Evolutionary conservation across 2,113 vertebrate species (phyloP).

Genomic region (Entosphenus tridentatus): DNA sequence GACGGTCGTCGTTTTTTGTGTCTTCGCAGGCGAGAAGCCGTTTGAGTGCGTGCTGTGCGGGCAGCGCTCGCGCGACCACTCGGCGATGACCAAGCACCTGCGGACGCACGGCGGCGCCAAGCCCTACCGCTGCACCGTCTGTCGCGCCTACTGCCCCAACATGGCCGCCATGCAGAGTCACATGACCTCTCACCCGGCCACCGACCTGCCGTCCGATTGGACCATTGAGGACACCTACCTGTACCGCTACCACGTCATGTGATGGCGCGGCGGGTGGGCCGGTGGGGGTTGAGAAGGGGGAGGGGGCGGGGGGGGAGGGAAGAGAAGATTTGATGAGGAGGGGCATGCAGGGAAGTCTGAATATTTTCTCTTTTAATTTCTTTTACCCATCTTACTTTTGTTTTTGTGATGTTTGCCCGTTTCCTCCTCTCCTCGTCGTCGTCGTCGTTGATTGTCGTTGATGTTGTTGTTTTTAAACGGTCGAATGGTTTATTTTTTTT

Average conservation of each 20-base stretch:
- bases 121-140: constrained; percentile 97
- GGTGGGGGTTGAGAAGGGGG: no score
- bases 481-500: no score
- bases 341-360: no score
- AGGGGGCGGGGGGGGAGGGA: no score
- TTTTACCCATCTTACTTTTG: no score
- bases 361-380: no score
- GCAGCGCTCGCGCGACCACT: constrained; percentile 97
- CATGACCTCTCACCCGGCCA: constrained; percentile 94
- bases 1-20: no score
- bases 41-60: constrained; percentile 98
- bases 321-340: no score
- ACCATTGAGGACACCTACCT: constrained; percentile 99
- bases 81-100: constrained; percentile 98
- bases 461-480: no score
- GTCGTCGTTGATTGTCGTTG: no score
- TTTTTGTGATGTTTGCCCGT: no score
- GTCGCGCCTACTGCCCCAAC: constrained; percentile 94
- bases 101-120: constrained; percentile 93
- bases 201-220: constrained; percentile 93
- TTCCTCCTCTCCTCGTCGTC: no score
- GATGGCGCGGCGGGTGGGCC: not conserved
- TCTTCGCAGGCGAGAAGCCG: constrained; percentile 65
- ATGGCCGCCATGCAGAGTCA: constrained; percentile 99
- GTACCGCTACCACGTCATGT: constrained; percentile 72